These are phyloP conservation scores for Tinea semifulvella DNA, from an alignment of 2,888 invertebrate species.

Conservation along the genomic window DNA sequence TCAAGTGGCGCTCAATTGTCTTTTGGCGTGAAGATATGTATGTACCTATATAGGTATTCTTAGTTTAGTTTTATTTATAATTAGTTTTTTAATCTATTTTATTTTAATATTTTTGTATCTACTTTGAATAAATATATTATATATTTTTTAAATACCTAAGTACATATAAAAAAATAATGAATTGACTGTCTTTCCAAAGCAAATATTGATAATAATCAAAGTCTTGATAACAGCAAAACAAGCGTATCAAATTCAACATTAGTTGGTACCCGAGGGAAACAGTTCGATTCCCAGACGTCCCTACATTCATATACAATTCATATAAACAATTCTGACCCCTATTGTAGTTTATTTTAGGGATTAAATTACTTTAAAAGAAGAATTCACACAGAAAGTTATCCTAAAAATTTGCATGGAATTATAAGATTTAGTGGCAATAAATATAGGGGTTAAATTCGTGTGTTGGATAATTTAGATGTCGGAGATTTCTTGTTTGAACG, in stretches of 20 bases:
- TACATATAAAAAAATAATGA: background rate
- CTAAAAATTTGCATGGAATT: too few species aligned
- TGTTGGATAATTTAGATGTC: background rate
- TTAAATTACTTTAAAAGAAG: too few species aligned
- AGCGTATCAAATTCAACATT: slow-evolving; percentile 9
- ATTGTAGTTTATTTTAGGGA: too few species aligned
- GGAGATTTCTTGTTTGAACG: too few species aligned
- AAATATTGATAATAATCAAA: slow-evolving; percentile 7
- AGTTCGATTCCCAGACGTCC: slow-evolving; percentile 5
- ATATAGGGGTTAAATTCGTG: background rate
- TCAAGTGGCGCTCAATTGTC: too few species aligned
- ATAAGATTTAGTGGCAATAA: background rate
- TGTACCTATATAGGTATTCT: too few species aligned
- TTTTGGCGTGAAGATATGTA: too few species aligned
- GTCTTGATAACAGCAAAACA: slow-evolving; percentile 6
- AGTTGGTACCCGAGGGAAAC: background rate
- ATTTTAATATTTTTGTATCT: too few species aligned
- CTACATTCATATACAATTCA: background rate
- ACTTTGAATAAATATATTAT: slow-evolving; percentile 1
- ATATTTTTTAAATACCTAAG: background rate
- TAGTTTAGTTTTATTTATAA: too few species aligned
- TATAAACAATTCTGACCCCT: background rate
- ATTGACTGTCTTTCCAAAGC: background rate
- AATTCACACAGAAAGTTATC: too few species aligned
- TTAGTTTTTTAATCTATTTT: too few species aligned